Evolutionary conservation across 2,113 vertebrate species (phyloP), one percentile per base, ranked within the genome.

Genomic region (Phodopus roborovskii): DNA sequence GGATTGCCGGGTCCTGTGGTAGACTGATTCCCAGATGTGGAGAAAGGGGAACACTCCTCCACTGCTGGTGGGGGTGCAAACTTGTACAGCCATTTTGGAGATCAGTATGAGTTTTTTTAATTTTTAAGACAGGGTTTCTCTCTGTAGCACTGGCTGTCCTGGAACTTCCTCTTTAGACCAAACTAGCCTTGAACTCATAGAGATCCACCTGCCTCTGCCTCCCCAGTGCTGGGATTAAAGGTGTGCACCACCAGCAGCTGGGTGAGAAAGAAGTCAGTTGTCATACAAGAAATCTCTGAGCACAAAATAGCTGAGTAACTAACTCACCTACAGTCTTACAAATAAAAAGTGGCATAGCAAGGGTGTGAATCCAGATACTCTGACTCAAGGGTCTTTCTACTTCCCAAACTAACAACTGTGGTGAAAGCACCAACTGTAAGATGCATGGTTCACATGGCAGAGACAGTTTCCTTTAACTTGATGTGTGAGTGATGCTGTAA

Each of bases 401-500:
- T 62, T 95, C 92, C 56, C 68, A 77, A 62, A 15, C 33, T 53
- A 79, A 89, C 33, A 45, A 45, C 39, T n/a, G 56, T 4, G 2
- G 62, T 33, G 83, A 94, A 60, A n/a, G 71, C 16, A 68, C 79
- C 78, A 92, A 74, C 90, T 62, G 2, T 26, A 66, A 82, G 24
- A 88, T 68, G 36, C 70, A 62, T 53, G 78, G 85, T 62, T 89
- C 75, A 87, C 24, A 75, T 0, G 84, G 28, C 79, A 88, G 36
- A 48, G 19, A 78, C 39, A 28, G 26, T 60, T 93, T 92, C 83
- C 75, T 96, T 90, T 74, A 96, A 74, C 48, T 93, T 42, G 36
- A 15, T 56, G 36, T 24, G 10, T 50, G 56, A 45, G 45, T 39
- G 70, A 90, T n/a, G 79, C 39, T 77, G 16, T 26, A 88, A 58